Conservation (phyloP, 2,113 vertebrate genomes). For the Oreocharis arfaki region DNA sequence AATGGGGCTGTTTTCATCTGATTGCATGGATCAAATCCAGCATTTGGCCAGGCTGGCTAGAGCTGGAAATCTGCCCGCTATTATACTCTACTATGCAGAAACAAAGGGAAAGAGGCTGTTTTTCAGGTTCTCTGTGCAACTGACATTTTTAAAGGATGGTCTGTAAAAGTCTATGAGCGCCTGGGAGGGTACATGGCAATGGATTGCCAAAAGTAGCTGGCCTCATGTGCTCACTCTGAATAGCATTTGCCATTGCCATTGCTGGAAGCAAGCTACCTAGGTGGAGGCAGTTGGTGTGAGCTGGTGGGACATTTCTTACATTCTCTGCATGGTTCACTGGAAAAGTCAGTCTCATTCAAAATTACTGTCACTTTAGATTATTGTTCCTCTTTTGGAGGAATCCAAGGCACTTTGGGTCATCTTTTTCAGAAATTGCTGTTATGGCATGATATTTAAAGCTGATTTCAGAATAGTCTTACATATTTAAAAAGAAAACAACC, state of each 20-base stretch:
- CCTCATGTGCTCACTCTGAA: not conserved
- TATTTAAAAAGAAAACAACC: constrained; percentile 40
- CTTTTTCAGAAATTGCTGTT: constrained; percentile 25
- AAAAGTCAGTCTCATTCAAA: constrained; percentile 16
- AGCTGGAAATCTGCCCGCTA: not conserved
- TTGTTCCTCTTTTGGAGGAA: constrained; percentile 2
- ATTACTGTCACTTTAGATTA: not conserved
- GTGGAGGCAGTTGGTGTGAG: not conserved
- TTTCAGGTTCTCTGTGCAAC: not conserved
- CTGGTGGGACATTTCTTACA: not conserved
- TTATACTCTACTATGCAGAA: not conserved
- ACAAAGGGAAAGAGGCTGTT: not conserved
- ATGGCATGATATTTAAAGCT: constrained; percentile 54
- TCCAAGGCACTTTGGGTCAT: constrained; percentile 10
- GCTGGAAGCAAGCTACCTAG: not conserved
- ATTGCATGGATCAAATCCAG: constrained; percentile 24
- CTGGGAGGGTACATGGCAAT: not conserved
- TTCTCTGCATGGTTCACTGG: not conserved
- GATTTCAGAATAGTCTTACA: constrained; percentile 15
- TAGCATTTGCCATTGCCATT: not conserved
- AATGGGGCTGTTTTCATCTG: constrained; percentile 1
- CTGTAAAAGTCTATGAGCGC: not conserved
- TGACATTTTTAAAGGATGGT: not conserved
- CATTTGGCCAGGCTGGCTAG: not conserved
- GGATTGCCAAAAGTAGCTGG: not conserved